phyloP scores from a whole-genome alignment of 2,113 vertebrate species.

The Narcine bancroftii region DNA sequence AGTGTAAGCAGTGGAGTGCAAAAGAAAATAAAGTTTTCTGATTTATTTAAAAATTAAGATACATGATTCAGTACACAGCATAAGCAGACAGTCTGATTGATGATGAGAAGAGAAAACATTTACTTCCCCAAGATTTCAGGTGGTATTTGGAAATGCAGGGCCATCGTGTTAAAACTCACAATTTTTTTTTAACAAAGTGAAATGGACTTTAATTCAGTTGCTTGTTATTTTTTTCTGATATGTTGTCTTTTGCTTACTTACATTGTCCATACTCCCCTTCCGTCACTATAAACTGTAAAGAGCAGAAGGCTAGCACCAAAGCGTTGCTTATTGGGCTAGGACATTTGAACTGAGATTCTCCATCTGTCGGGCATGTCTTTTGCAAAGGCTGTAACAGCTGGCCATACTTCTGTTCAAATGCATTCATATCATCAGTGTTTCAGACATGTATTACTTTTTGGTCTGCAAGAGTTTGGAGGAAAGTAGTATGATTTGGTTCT shows the following conservation, averaged over 20 bases:
- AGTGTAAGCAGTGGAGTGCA: too few species aligned
- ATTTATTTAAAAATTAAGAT: too few species aligned
- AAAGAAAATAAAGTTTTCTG: too few species aligned
- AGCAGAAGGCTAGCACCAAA: constrained; percentile 53
- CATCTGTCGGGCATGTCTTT: constrained; percentile 63
- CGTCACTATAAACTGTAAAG: constrained; percentile 38
- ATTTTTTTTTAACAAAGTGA: background rate
- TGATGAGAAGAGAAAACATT: too few species aligned
- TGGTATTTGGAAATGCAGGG: too few species aligned
- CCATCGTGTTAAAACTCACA: background rate
- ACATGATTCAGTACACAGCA: too few species aligned
- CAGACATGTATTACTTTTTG: constrained; percentile 38
- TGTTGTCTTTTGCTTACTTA: constrained; percentile 26
- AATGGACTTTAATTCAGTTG: constrained; percentile 18
- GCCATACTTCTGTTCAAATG: constrained; percentile 47
- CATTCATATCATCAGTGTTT: constrained; percentile 50
- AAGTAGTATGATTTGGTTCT: background rate
- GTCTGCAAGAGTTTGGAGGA: background rate
- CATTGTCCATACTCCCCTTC: constrained; percentile 24
- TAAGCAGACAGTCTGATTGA: too few species aligned
- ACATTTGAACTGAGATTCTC: constrained; percentile 55
- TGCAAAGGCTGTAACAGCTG: constrained; percentile 57
- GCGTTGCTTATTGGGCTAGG: constrained; percentile 48
- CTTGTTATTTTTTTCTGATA: constrained; percentile 39
- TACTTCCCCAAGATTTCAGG: too few species aligned